phyloP scores from a whole-genome alignment of 2,888 invertebrate species.

The Eilema griseolum region DNA sequence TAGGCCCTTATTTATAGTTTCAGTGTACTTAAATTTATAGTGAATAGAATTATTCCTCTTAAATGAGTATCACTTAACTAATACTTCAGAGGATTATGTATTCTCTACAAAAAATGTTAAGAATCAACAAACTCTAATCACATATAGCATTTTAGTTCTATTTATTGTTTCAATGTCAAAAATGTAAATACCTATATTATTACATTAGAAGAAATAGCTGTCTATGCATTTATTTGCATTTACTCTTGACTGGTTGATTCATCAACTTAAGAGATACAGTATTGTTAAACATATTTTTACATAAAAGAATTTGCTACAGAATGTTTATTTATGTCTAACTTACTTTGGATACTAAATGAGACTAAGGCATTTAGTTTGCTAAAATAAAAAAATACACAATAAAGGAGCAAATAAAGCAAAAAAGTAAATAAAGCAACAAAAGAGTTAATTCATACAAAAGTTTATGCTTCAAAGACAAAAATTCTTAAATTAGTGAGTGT shows the following conservation, averaged over 20 bases:
- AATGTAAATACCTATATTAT: background rate
- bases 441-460: background rate
- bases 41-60: background rate
- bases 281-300: too few relatives aligned
- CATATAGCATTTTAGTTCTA: background rate
- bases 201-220: too few relatives aligned
- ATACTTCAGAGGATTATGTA: background rate
- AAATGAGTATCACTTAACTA: background rate
- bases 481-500: background rate
- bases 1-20: conserved; percentile 9
- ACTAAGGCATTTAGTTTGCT: background rate
- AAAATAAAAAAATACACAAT: too few relatives aligned
- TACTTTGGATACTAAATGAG: background rate
- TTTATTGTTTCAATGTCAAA: background rate
- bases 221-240: too few relatives aligned
- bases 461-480: background rate
- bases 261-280: too few relatives aligned
- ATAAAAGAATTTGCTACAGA: too few relatives aligned
- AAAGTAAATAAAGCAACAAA: background rate
- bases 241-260: too few relatives aligned
- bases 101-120: background rate
- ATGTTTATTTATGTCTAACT: too few relatives aligned
- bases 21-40: conserved; percentile 3
- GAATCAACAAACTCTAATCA: too few relatives aligned
- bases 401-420: background rate